phyloP scores from a whole-genome alignment of 2,113 vertebrate species.

The Ceyx melanurus region DNA sequence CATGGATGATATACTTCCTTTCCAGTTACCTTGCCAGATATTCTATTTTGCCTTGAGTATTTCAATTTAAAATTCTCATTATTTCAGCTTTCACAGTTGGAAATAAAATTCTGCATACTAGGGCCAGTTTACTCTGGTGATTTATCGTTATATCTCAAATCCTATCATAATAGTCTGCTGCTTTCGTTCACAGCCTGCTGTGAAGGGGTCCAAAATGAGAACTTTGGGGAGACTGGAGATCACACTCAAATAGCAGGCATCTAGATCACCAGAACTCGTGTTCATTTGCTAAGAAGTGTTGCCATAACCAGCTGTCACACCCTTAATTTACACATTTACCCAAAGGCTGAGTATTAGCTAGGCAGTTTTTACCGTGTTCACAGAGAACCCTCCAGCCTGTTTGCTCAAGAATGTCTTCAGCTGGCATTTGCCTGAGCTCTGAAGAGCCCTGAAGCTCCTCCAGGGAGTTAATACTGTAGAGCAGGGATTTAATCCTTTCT shows the following conservation, averaged over 20 bases:
- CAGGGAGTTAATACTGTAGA: neutral
- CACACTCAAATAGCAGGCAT: neutral
- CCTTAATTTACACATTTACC: neutral
- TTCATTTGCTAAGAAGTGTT: neutral
- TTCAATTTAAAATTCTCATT: conserved; percentile 20
- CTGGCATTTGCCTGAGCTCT: neutral
- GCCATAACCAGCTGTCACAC: neutral
- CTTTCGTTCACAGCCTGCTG: neutral
- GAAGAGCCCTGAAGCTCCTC: neutral
- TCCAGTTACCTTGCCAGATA: conserved; percentile 22
- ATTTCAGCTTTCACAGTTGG: neutral
- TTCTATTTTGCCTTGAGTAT: conserved; percentile 32
- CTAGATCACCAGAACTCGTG: neutral
- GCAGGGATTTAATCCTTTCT: neutral
- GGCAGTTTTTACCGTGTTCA: neutral
- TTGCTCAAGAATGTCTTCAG: neutral
- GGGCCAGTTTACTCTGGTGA: neutral
- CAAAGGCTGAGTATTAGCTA: neutral
- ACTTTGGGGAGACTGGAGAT: neutral
- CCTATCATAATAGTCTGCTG: neutral
- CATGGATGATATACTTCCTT: conserved; percentile 44
- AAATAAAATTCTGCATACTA: neutral
- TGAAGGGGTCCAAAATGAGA: neutral
- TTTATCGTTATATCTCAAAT: neutral
- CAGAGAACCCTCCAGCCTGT: neutral